Conservation (phyloP, 2,888 invertebrate species). For the Thyatira batis region DNA sequence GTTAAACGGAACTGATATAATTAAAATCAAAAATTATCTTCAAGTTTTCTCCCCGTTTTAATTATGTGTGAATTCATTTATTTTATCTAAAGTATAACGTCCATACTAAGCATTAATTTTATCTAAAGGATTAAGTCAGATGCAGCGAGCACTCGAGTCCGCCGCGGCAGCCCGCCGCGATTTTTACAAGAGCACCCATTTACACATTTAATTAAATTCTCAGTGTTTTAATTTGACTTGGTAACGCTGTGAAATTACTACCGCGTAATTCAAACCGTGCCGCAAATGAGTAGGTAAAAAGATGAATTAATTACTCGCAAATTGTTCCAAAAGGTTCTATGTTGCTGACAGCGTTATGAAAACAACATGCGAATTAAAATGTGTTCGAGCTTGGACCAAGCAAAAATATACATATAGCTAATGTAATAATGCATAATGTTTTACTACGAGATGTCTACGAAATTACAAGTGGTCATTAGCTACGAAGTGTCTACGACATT, state of each 20-base stretch:
- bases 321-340: conserved; percentile 26
- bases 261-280: conserved; percentile 47
- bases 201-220: conserved; percentile 78
- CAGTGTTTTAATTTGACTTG: conserved; percentile 76
- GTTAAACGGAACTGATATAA: too few relatives aligned
- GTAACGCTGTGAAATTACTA: conserved; percentile 60
- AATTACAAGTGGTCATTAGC: neutral
- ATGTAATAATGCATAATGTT: neutral
- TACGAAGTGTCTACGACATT: neutral
- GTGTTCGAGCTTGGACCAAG: too few relatives aligned
- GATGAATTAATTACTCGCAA: conserved; percentile 37
- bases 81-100: conserved; percentile 23
- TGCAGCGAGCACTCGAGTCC: conserved; percentile 48
- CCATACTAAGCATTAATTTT: conserved; percentile 45
- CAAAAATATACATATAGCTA: neutral
- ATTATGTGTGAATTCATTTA: neutral
- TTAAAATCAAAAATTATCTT: too few relatives aligned
- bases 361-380: neutral
- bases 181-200: conserved; percentile 74
- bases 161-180: conserved; percentile 38
- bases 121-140: conserved; percentile 55
- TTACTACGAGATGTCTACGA: neutral
- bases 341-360: conserved; percentile 6
- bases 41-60: neutral
- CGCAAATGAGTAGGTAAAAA: conserved; percentile 32